Percentiles rank a stretch among this genome's conserved stretches.
These are phyloP conservation scores for Aradus depressus DNA, from an alignment of 2,888 invertebrate genomes.

Conservation along the genomic window DNA sequence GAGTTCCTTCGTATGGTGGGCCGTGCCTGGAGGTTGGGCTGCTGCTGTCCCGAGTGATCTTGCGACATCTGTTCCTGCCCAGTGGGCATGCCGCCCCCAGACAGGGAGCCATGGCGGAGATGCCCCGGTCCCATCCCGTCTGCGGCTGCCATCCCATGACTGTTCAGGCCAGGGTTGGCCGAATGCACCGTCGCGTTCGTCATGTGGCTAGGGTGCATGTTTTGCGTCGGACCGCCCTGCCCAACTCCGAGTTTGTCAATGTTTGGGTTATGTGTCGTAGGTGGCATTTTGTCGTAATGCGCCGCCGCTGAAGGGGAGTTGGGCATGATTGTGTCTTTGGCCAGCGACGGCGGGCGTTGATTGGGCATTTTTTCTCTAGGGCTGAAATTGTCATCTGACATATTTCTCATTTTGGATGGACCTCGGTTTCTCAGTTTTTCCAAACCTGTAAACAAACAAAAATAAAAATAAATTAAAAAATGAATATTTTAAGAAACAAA, in stretches of 20 bases:
- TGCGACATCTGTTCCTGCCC: background rate
- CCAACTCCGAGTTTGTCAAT: slow-evolving; percentile 36
- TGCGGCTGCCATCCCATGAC: slow-evolving; percentile 31
- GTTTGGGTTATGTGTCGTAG: slow-evolving; percentile 24
- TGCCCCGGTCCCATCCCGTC: slow-evolving; percentile 32
- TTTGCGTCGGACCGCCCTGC: slow-evolving; percentile 3
- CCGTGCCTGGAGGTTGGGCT: slow-evolving; percentile 31
- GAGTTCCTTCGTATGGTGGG: slow-evolving; percentile 42
- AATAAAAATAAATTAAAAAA: too few species aligned
- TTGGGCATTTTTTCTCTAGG: slow-evolving; percentile 15
- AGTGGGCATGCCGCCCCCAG: background rate
- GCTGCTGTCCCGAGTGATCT: slow-evolving; percentile 28
- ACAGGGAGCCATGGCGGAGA: slow-evolving; percentile 34
- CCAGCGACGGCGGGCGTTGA: slow-evolving; percentile 6
- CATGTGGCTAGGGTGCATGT: slow-evolving; percentile 7
- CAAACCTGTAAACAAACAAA: slow-evolving; percentile 22
- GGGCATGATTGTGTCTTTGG: slow-evolving; percentile 10
- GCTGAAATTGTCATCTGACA: slow-evolving; percentile 6
- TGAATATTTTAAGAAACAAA: too few species aligned
- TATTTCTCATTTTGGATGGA: slow-evolving; percentile 49
- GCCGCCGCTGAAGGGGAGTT: slow-evolving; percentile 7
- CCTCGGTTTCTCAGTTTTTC: slow-evolving; percentile 35
- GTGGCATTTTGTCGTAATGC: background rate
- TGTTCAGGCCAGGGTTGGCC: slow-evolving; percentile 14
- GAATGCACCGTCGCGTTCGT: slow-evolving; percentile 12